Percentiles rank a stretch among this genome's conserved stretches.
Conservation (phyloP, 2,113 vertebrate species). For the Furnarius figulus region DNA sequence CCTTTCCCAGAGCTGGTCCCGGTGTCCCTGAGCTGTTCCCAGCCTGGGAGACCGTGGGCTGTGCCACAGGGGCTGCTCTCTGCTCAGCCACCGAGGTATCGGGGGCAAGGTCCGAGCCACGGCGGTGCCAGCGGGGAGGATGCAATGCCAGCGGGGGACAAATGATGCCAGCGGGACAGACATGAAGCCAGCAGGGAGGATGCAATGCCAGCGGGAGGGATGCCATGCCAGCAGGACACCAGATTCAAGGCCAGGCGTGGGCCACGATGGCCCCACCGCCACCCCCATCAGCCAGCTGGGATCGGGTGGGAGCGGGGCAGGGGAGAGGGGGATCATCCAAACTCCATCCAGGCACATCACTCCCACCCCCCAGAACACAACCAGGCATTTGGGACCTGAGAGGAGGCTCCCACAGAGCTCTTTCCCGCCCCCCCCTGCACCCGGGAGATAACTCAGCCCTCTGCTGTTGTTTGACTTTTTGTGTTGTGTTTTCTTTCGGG, state of each 20-base stretch:
- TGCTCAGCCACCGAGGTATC: neutral
- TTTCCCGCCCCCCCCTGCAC: neutral
- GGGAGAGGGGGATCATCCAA: neutral
- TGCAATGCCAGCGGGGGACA: neutral
- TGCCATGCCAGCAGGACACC: neutral
- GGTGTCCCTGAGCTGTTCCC: neutral
- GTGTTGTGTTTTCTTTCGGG: neutral
- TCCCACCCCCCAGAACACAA: neutral
- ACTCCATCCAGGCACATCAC: neutral
- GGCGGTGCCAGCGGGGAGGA: neutral
- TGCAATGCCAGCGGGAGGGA: neutral
- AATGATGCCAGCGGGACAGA: neutral
- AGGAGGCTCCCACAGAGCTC: neutral
- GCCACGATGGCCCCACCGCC: neutral
- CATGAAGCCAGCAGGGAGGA: neutral
- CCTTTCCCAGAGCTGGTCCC: fast-evolving
- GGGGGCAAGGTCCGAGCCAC: neutral
- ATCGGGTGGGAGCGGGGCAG: fast-evolving
- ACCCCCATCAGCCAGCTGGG: neutral
- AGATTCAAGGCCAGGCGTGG: neutral
- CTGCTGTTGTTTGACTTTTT: neutral
- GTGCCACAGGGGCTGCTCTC: neutral
- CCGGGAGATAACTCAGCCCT: constrained; percentile 9
- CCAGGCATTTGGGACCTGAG: neutral
- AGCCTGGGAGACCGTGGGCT: fast-evolving